Evolutionary conservation across 2,113 vertebrate species (phyloP).

Genomic region (Proterorhinus semilunaris): DNA sequence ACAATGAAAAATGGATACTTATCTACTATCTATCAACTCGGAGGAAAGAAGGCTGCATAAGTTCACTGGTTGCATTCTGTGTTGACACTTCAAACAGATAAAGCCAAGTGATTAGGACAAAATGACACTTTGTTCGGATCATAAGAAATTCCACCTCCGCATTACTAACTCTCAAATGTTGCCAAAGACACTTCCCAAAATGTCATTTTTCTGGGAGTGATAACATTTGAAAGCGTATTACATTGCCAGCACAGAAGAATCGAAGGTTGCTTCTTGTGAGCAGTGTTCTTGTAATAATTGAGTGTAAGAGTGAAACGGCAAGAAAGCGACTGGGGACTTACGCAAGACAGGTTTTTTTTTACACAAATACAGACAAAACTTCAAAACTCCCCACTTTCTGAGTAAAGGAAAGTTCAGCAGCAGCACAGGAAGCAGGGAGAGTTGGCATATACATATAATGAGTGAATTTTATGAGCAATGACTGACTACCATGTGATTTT

Average conservation of each 20-base stretch:
- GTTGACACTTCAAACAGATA: conserved; percentile 9
- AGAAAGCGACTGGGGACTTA: conserved; percentile 29
- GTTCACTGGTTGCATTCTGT: conserved; percentile 6
- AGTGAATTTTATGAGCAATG: background rate
- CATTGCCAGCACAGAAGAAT: background rate
- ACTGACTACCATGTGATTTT: conserved; percentile 18
- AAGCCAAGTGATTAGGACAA: conserved; percentile 42
- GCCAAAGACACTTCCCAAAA: conserved; percentile 15
- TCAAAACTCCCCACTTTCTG: conserved; percentile 42
- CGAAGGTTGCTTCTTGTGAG: conserved; percentile 18
- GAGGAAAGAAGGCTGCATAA: background rate
- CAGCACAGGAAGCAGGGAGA: conserved; percentile 40
- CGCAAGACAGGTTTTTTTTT: conserved; percentile 44
- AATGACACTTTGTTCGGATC: conserved; percentile 50
- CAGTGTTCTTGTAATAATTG: conserved; percentile 49
- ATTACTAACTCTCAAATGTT: conserved; percentile 28
- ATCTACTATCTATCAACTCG: background rate
- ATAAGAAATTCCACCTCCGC: conserved; percentile 43
- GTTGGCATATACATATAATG: background rate
- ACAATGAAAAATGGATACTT: background rate
- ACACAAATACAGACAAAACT: conserved; percentile 57
- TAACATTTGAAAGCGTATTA: conserved; percentile 3
- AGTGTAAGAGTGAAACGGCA: conserved; percentile 33
- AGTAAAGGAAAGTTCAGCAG: conserved; percentile 37
- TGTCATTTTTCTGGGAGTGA: conserved; percentile 27